Conservation (phyloP, 2,113 vertebrate genomes). For the Pituophis catenifer region DNA sequence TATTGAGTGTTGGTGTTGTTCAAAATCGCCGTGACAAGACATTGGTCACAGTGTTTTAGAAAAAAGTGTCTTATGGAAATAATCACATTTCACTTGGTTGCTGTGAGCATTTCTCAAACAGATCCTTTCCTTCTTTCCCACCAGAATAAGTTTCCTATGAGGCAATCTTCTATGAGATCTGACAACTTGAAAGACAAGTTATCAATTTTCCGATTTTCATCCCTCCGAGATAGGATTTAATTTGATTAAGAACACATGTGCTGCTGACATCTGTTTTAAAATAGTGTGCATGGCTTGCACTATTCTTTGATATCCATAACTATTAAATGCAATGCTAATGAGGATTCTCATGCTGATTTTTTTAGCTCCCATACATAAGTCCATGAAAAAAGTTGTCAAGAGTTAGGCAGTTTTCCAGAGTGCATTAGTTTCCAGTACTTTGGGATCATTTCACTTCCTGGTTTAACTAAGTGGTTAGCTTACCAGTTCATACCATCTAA, state of each 20-base stretch:
- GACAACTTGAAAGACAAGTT: constrained; percentile 20
- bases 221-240: not conserved
- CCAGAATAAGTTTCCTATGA: constrained; percentile 2
- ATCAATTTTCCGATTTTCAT: constrained; percentile 12
- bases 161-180: not conserved
- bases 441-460: not conserved
- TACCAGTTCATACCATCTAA: not conserved
- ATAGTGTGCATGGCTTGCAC: not conserved
- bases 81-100: constrained; percentile 1
- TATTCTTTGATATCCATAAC: not conserved
- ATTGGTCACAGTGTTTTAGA: not conserved
- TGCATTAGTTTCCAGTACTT: not conserved
- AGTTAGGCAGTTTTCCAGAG: not conserved
- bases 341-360: not conserved
- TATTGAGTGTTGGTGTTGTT: constrained; percentile 35
- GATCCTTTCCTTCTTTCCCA: not conserved
- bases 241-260: not conserved
- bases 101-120: not conserved
- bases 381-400: not conserved
- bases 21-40: not conserved
- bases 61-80: not conserved
- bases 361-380: not conserved
- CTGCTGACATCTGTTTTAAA: not conserved
- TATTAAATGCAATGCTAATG: not conserved
- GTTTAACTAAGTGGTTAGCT: not conserved